These are phyloP conservation scores for Drosophila novamexicana DNA, from an alignment of 1,140 invertebrate species.

Conservation along the genomic window DNA sequence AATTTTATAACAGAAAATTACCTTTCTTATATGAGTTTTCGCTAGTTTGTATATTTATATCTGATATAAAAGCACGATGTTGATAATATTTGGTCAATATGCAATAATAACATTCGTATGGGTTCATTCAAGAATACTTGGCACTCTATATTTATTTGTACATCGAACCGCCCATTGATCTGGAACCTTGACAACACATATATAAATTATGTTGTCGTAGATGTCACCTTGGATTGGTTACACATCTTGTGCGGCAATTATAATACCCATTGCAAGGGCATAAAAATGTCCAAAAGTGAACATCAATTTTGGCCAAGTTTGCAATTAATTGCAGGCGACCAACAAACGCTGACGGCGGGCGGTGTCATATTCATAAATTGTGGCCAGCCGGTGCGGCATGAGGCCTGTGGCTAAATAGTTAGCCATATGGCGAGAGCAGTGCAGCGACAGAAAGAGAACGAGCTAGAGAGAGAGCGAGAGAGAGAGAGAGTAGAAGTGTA, in stretches of 20 bases:
- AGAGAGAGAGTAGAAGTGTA: background rate
- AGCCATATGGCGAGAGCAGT: conserved; percentile 17
- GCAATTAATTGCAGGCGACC: conserved; percentile 45
- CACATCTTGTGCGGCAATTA: conserved; percentile 2
- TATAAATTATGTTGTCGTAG: background rate
- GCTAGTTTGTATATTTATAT: too few species aligned
- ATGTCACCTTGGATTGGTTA: background rate
- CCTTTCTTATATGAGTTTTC: too few species aligned
- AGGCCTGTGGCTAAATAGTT: conserved; percentile 37
- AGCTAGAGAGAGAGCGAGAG: background rate
- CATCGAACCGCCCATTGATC: too few species aligned
- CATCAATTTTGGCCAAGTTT: conserved; percentile 29
- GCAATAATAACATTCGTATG: too few species aligned
- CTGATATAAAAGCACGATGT: too few species aligned
- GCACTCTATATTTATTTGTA: too few species aligned
- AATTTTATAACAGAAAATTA: too few species aligned
- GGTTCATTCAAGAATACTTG: too few species aligned
- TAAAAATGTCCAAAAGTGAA: conserved; percentile 14
- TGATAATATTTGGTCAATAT: too few species aligned
- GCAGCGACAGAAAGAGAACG: background rate
- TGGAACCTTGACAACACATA: too few species aligned
- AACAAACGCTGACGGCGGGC: conserved; percentile 17
- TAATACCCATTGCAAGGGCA: conserved; percentile 2
- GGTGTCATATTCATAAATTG: conserved; percentile 53
- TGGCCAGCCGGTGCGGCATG: conserved; percentile 23